phyloP scores from a whole-genome alignment of 2,888 invertebrate species.

The Tromatobia lineatoria region DNA sequence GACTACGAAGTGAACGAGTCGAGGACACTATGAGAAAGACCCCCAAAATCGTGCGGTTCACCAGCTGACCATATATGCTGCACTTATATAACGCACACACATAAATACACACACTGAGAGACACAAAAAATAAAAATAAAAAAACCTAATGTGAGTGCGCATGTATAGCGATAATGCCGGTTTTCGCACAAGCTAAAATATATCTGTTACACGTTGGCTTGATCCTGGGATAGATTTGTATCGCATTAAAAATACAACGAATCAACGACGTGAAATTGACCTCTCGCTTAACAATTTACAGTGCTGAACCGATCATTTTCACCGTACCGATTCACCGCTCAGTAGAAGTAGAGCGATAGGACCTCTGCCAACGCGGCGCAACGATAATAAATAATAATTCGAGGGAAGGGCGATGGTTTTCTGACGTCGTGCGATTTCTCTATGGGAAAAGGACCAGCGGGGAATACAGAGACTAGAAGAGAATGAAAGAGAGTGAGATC shows the following conservation, averaged over 20 bases:
- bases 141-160: conserved; percentile 14
- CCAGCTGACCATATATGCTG: conserved; percentile 57
- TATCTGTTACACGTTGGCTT: not conserved
- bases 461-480: conserved; percentile 40
- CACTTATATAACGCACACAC: conserved; percentile 49
- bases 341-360: conserved; percentile 58
- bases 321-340: conserved; percentile 13
- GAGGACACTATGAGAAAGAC: conserved; percentile 27
- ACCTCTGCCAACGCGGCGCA: conserved; percentile 49
- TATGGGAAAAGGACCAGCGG: conserved; percentile 73
- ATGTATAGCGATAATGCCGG: conserved; percentile 41
- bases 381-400: conserved; percentile 82
- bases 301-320: conserved; percentile 41
- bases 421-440: conserved; percentile 45
- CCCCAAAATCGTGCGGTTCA: conserved; percentile 62
- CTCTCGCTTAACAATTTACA: not conserved
- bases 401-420: conserved; percentile 74
- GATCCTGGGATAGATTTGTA: conserved; percentile 26
- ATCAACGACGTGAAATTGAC: conserved; percentile 40
- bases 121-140: conserved; percentile 66
- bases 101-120: conserved; percentile 58
- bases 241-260: conserved; percentile 4
- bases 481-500: conserved; percentile 46
- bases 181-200: conserved; percentile 27
- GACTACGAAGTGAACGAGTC: conserved; percentile 40